Evolutionary conservation across 1,140 invertebrate genomes (phyloP).

Genomic region (Akabosia matsudoensis): DNA sequence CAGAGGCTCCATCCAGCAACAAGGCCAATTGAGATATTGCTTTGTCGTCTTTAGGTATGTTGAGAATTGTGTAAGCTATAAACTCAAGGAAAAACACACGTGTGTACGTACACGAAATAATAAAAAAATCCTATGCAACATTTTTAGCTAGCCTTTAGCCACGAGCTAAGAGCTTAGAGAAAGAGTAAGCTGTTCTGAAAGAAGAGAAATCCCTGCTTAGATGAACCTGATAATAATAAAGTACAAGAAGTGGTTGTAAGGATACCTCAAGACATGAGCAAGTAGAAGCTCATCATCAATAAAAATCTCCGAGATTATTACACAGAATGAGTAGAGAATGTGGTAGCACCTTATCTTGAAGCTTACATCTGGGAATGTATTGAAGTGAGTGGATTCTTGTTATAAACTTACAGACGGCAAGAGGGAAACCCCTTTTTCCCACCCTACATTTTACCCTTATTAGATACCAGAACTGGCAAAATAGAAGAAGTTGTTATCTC

Average conservation of each 20-base stretch:
- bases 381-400: not conserved
- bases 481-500: not conserved
- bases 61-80: too few species aligned
- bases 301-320: too few species aligned
- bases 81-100: too few species aligned
- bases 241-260: not conserved
- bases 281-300: not conserved
- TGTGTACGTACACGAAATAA: too few species aligned
- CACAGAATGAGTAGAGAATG: too few species aligned
- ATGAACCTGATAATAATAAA: constrained; percentile 15
- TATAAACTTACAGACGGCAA: not conserved
- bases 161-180: not conserved
- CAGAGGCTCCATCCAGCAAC: not conserved
- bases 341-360: too few species aligned
- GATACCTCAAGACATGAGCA: not conserved
- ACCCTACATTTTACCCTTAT: not conserved
- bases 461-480: not conserved
- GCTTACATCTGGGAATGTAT: too few species aligned
- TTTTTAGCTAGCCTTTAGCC: not conserved
- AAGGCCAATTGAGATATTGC: constrained; percentile 13
- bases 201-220: not conserved
- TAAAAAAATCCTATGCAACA: too few species aligned
- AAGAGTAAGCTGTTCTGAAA: not conserved
- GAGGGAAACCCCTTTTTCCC: not conserved
- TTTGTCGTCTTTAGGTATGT: too few species aligned